phyloP scores from a whole-genome alignment of 2,888 invertebrate genomes.

The Cyrtodaria siliqua region DNA sequence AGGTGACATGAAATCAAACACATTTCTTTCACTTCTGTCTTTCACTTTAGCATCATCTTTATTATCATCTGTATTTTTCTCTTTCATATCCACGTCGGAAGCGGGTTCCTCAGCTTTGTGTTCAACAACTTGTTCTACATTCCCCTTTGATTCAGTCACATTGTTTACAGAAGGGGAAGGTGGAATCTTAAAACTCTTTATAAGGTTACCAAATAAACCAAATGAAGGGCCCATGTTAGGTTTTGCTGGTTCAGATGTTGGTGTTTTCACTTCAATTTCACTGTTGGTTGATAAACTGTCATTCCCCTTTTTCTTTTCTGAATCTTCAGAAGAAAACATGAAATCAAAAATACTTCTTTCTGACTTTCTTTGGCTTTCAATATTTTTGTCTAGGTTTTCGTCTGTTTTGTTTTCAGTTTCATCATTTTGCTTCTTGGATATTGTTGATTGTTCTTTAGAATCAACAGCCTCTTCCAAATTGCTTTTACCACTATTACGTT shows the following conservation, averaged over 20 bases:
- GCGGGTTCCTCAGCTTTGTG: neutral
- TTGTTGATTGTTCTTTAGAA: neutral
- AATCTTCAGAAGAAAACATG: conserved; percentile 2
- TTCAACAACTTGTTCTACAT: neutral
- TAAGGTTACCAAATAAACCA: conserved; percentile 51
- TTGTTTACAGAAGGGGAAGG: neutral
- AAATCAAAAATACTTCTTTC: conserved; percentile 29
- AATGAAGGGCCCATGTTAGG: conserved; percentile 1
- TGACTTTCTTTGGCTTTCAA: conserved; percentile 1
- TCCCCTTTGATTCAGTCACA: neutral
- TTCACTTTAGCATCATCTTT: conserved; percentile 6
- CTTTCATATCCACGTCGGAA: neutral
- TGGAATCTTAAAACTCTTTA: conserved; percentile 53
- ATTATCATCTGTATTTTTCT: conserved; percentile 40
- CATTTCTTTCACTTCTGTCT: conserved; percentile 49
- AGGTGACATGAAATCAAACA: conserved; percentile 57
- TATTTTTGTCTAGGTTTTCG: conserved; percentile 1
- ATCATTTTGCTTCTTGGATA: neutral
- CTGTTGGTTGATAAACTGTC: neutral
- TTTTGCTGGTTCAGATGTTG: no score
- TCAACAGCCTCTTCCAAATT: no score
- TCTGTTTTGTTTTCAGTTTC: neutral
- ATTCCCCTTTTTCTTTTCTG: neutral
- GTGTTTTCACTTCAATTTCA: no score
- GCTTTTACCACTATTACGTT: no score